These are phyloP conservation scores for Cavia porcellus DNA, from an alignment of 2,113 vertebrate species.

Conservation along the genomic window DNA sequence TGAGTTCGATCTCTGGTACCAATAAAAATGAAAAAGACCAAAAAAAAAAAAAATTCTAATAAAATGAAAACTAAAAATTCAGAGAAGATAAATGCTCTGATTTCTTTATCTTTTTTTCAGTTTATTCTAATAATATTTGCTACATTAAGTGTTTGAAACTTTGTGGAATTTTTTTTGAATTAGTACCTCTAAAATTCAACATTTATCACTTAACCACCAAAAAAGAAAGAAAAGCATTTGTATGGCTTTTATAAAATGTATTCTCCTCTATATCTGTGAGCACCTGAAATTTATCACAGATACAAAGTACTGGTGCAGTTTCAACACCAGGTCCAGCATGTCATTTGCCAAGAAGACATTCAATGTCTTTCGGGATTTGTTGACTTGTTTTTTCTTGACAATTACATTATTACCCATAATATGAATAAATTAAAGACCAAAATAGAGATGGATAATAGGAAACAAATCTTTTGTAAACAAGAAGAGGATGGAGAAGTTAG, in stretches of 20 bases:
- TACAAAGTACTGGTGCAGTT: conserved; percentile 26
- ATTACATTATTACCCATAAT: background rate
- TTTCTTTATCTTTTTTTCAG: background rate
- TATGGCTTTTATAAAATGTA: background rate
- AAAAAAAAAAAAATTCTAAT: background rate
- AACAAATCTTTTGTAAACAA: background rate
- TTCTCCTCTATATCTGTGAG: background rate
- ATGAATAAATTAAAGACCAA: background rate
- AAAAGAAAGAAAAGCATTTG: conserved; percentile 28
- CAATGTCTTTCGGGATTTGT: background rate
- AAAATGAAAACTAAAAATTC: background rate
- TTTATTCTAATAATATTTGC: conserved; percentile 13
- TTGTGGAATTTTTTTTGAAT: conserved; percentile 38
- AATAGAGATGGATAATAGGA: background rate
- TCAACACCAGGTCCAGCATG: background rate
- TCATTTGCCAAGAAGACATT: background rate
- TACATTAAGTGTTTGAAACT: conserved; percentile 31
- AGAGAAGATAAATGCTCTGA: background rate
- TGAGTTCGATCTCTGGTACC: no score
- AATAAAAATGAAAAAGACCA: no score
- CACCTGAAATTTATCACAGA: background rate
- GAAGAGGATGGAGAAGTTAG: background rate
- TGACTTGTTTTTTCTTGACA: background rate
- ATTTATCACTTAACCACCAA: conserved; percentile 42
- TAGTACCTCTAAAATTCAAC: background rate